phyloP scores from a whole-genome alignment of 2,797 vertebrate species.

The Etheostoma nigrum region DNA sequence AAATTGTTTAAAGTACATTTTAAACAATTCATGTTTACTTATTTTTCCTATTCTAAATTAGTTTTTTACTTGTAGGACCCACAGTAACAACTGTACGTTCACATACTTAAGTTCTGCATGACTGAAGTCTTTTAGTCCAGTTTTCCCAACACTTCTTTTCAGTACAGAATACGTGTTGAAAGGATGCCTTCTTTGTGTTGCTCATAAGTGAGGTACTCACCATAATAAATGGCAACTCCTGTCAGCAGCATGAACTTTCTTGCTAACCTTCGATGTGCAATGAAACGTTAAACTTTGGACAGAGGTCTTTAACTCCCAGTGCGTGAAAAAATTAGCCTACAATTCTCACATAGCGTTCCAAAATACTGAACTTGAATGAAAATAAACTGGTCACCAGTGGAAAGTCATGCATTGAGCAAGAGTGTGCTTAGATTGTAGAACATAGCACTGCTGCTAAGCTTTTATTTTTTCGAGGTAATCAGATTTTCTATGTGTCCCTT shows the following conservation, averaged over 20 bases:
- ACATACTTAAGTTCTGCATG: slow-evolving; percentile 59
- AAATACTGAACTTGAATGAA: slow-evolving; percentile 51
- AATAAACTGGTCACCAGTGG: slow-evolving; percentile 55
- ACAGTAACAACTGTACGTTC: slow-evolving; percentile 7
- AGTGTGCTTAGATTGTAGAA: slow-evolving; percentile 13
- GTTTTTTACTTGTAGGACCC: not conserved
- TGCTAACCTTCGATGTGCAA: slow-evolving; percentile 64
- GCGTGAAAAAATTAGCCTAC: slow-evolving; percentile 60
- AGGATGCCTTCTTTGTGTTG: slow-evolving; percentile 71
- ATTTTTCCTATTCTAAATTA: not conserved
- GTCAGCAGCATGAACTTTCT: slow-evolving; percentile 77
- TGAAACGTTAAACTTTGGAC: slow-evolving; percentile 66
- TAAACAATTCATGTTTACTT: slow-evolving; percentile 18
- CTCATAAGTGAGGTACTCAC: slow-evolving; percentile 60
- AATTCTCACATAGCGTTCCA: slow-evolving; percentile 56
- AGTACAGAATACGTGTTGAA: slow-evolving; percentile 71
- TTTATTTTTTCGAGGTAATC: slow-evolving; percentile 56
- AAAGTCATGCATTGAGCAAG: slow-evolving; percentile 38
- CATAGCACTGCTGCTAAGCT: not conserved
- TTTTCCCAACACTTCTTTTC: slow-evolving; percentile 71
- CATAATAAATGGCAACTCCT: slow-evolving; percentile 78
- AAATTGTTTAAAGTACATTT: not conserved
- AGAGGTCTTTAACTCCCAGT: slow-evolving; percentile 52
- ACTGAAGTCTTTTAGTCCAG: slow-evolving; percentile 58
- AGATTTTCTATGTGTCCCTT: slow-evolving; percentile 40